These are phyloP conservation scores for Ditylenchus dipsaci DNA, from an alignment of 1,140 invertebrate genomes.

Conservation along the genomic window DNA sequence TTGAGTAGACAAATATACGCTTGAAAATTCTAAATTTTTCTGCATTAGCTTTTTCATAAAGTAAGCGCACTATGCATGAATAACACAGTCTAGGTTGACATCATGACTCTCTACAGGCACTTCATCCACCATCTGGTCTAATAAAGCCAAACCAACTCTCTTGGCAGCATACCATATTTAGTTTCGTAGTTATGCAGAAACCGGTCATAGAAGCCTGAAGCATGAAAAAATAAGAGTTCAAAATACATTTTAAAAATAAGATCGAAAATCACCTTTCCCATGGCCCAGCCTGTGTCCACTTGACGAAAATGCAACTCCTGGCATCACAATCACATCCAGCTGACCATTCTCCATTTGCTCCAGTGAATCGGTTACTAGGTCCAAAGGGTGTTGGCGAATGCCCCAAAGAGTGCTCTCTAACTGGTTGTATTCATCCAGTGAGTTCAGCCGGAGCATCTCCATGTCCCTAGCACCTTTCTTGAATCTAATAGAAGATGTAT, in stretches of 20 bases:
- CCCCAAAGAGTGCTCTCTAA: conserved; percentile 20
- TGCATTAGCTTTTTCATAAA: no score
- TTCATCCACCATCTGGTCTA: neutral
- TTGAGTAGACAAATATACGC: no score
- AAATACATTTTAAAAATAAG: no score
- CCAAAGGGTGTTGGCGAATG: conserved; percentile 16
- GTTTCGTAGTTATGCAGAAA: conserved; percentile 19
- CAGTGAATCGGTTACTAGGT: neutral
- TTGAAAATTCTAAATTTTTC: no score
- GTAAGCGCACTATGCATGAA: neutral
- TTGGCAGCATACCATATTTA: conserved; percentile 5
- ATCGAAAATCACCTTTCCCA: conserved; percentile 5
- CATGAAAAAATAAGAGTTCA: no score
- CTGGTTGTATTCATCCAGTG: conserved; percentile 8
- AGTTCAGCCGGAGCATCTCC: conserved; percentile 21
- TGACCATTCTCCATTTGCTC: neutral
- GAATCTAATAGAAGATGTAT: neutral
- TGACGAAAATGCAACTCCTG: conserved; percentile 29
- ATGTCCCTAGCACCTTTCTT: conserved; percentile 4
- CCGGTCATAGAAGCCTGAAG: conserved; percentile 22
- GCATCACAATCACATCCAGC: conserved; percentile 26
- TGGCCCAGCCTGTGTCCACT: conserved; percentile 25
- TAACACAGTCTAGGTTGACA: neutral
- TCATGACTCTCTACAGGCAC: conserved; percentile 8
- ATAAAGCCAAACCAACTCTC: conserved; percentile 19